Conservation (phyloP, 2,797 vertebrate species). For the Hybognathus amarus region DNA sequence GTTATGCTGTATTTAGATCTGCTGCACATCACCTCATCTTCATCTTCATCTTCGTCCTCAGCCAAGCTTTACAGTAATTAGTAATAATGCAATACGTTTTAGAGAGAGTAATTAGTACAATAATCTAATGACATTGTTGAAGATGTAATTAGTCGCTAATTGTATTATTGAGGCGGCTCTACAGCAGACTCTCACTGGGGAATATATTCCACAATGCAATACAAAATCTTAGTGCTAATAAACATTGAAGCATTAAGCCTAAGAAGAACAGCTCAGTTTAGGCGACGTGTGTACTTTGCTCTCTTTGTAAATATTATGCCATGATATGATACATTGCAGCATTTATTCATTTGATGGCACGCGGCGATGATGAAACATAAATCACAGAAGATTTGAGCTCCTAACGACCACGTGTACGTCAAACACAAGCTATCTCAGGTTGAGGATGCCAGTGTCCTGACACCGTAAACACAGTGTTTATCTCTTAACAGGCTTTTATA, state of each 20-base stretch:
- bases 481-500: constrained; percentile 35
- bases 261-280: background rate
- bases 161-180: too few species aligned
- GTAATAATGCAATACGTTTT: too few species aligned
- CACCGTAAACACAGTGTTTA: constrained; percentile 53
- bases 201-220: background rate
- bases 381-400: background rate
- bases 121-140: too few species aligned
- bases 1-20: too few species aligned
- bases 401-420: constrained; percentile 13
- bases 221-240: background rate
- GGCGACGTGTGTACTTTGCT: background rate
- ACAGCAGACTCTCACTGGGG: too few species aligned
- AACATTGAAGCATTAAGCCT: background rate
- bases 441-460: constrained; percentile 38
- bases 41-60: too few species aligned
- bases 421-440: constrained; percentile 48
- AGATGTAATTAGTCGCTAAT: too few species aligned
- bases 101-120: too few species aligned
- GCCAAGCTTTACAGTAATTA: too few species aligned
- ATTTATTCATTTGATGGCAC: background rate
- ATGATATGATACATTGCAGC: background rate
- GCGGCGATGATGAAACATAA: background rate
- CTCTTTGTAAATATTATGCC: background rate
- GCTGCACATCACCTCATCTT: too few species aligned